Conservation (phyloP, 2,797 vertebrate genomes). For the Acrossocheilus wenchowensis region DNA sequence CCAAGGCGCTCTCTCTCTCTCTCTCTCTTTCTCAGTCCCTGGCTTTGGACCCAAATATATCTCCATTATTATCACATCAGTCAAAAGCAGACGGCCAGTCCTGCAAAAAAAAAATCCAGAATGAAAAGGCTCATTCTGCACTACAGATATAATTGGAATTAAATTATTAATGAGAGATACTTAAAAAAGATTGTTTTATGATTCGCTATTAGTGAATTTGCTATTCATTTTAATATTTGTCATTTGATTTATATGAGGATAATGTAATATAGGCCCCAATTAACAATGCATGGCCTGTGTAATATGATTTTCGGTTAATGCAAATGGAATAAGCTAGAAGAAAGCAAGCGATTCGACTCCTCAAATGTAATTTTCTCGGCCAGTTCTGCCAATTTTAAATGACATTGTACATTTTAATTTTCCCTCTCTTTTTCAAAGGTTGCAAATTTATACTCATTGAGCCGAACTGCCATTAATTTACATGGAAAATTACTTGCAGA, state of each 20-base stretch:
- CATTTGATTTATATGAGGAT: conserved; percentile 92
- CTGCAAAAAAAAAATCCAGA: conserved; percentile 57
- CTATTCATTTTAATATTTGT: conserved; percentile 93
- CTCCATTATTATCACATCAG: conserved; percentile 68
- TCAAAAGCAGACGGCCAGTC: conserved; percentile 57
- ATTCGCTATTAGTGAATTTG: conserved; percentile 90
- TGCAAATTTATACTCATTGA: conserved; percentile 87
- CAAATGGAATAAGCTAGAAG: conserved; percentile 84
- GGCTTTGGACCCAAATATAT: conserved; percentile 60
- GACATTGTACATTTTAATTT: conserved; percentile 88
- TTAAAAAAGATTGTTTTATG: conserved; percentile 92
- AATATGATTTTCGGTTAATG: conserved; percentile 89
- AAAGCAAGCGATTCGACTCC: conserved; percentile 81
- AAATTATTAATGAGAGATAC: conserved; percentile 92
- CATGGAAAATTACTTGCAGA: conserved; percentile 84
- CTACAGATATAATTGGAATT: conserved; percentile 89
- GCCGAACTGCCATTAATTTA: conserved; percentile 86
- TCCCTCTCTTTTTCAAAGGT: conserved; percentile 75
- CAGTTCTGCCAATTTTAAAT: conserved; percentile 87
- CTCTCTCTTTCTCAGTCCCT: conserved; percentile 20
- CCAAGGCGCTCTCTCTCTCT: neutral
- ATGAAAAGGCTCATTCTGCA: conserved; percentile 76
- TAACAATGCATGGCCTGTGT: conserved; percentile 90
- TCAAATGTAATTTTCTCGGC: conserved; percentile 86
- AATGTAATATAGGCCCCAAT: conserved; percentile 89